Base-by-base conservation (phyloP, 1,140 invertebrate species). In the Micrasema minimum region DNA sequence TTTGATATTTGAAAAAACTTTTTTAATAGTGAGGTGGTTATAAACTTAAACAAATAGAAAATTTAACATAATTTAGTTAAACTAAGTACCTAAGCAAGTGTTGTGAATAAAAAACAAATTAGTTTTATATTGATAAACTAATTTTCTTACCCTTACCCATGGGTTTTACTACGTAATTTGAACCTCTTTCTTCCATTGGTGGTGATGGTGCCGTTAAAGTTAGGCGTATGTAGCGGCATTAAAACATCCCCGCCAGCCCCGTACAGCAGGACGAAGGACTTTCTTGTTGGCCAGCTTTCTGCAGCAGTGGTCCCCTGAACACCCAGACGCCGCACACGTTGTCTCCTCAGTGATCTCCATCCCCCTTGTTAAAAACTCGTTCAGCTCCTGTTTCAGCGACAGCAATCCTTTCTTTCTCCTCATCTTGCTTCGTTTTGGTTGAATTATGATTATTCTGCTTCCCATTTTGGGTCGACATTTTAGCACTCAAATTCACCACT, bases 101-200 rank as follows among this genome's bases (percentile, higher is more conserved):
- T n/a, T n/a, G n/a, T n/a, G n/a, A n/a, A n/a, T n/a, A n/a, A n/a
- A n/a, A n/a, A n/a, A n/a, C n/a, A n/a, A n/a, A n/a, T n/a, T n/a
- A n/a, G n/a, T n/a, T n/a, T n/a, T n/a, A n/a, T n/a, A n/a, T n/a
- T n/a, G n/a, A n/a, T n/a, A n/a, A n/a, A n/a, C n/a, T n/a, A n/a
- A n/a, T n/a, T n/a, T n/a, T n/a, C n/a, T n/a, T n/a, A n/a, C n/a
- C n/a, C 80, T 83, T 78, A 89, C 90, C 92, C 61, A 90, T 91
- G 35, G 35, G 89, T 90, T 79, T 89, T 88, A 7, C 90, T 92
- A 0, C 91, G 90, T 76, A 93, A 92, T 76, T 91, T 92, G 78
- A 92, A 94, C 72, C 92, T 85, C 92, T 85, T 77, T 93, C 93
- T 78, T 94, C 92, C 23, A 94, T n/a, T 83, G 0, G 92, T 94